A percentile compares a stretch with the other conserved stretches of the same genome.
phyloP scores from a whole-genome alignment of 2,113 vertebrate genomes.

The Nematolebias whitei region DNA sequence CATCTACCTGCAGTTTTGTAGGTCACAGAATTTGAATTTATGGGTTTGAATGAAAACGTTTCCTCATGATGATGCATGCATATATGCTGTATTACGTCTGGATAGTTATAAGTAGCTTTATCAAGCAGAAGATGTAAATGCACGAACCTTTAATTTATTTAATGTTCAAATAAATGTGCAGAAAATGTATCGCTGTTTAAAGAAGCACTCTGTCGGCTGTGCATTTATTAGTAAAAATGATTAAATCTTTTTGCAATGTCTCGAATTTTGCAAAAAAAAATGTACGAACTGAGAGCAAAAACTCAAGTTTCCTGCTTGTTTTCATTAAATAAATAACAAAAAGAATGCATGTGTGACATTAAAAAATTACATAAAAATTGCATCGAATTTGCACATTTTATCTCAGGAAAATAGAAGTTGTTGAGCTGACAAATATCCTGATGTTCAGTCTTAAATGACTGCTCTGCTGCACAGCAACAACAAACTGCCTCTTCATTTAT shows the following conservation, averaged over 20 bases:
- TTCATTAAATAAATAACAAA: not conserved
- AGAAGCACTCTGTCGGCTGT: not conserved
- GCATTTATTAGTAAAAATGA: not conserved
- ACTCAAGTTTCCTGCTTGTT: not conserved
- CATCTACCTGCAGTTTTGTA: no score
- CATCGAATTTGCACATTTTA: not conserved
- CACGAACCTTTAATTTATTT: not conserved
- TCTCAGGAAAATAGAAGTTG: no score
- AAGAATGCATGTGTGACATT: not conserved
- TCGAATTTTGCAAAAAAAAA: not conserved
- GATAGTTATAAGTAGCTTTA: not conserved
- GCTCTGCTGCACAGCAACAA: no score
- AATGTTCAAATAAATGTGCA: not conserved
- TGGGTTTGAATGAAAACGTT: not conserved
- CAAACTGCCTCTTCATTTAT: no score
- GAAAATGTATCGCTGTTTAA: not conserved
- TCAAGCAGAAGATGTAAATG: not conserved
- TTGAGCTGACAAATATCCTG: no score
- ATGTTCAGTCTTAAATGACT: no score
- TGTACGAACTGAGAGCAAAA: not conserved
- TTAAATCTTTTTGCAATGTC: not conserved
- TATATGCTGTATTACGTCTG: not conserved
- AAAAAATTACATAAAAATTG: not conserved
- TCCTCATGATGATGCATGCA: constrained; percentile 2
- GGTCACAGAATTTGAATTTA: no score